A percentile compares a stretch with the other conserved stretches of the same genome.
Evolutionary conservation across 1,140 invertebrate species (phyloP).

Genomic region (Penaeus vannamei): DNA sequence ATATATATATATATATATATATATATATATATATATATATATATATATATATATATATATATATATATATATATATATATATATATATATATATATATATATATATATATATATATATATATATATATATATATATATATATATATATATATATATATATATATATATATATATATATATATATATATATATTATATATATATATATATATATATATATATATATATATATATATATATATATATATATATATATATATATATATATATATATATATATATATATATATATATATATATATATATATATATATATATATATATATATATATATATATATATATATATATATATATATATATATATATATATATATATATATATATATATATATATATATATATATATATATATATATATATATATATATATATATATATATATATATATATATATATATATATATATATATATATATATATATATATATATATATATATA

Average conservation of each 20-base stretch:
- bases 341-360: constrained; percentile 16
- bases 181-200: constrained; percentile 30
- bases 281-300: background rate
- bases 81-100: constrained; percentile 1
- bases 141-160: background rate
- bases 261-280: background rate
- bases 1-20: background rate
- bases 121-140: background rate
- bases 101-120: constrained; percentile 14
- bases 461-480: background rate
- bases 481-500: background rate
- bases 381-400: constrained; percentile 16
- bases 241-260: constrained; percentile 22
- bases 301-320: background rate
- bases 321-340: constrained; percentile 6
- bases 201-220: constrained; percentile 20
- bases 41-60: constrained; percentile 18
- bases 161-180: constrained; percentile 23
- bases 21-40: constrained; percentile 5
- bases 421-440: background rate
- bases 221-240: constrained; percentile 22
- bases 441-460: constrained; percentile 19
- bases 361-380: constrained; percentile 16
- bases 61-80: constrained; percentile 17
- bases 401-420: background rate